Conservation (phyloP, 2,797 vertebrate species). For the Malurus leucopterus region DNA sequence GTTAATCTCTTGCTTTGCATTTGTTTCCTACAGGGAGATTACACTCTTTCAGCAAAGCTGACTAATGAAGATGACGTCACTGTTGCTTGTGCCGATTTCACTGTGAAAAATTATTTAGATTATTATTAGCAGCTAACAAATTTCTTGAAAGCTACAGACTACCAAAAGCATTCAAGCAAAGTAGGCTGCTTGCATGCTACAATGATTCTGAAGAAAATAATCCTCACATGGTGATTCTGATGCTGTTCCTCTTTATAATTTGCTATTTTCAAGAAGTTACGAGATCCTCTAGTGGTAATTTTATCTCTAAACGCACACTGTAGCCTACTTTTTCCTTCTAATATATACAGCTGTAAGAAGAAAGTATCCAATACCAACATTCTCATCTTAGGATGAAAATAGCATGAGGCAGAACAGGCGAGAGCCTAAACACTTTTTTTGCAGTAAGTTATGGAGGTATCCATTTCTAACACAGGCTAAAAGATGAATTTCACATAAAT, state of each 20-base stretch:
- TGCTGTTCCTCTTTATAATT: not conserved
- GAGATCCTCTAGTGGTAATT: slow-evolving; percentile 40
- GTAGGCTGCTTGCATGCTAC: not conserved
- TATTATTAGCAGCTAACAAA: not conserved
- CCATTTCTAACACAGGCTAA: not conserved
- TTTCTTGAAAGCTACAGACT: not conserved
- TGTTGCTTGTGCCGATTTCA: slow-evolving; percentile 64
- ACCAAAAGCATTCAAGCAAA: not conserved
- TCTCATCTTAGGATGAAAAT: not conserved
- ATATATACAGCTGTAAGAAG: slow-evolving; percentile 2
- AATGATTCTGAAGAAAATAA: not conserved
- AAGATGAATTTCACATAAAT: not conserved
- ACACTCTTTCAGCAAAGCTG: slow-evolving; percentile 43
- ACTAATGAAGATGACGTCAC: slow-evolving; percentile 42
- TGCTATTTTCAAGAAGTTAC: slow-evolving; percentile 6
- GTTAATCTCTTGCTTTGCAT: not conserved
- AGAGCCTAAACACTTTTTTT: not conserved
- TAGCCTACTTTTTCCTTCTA: slow-evolving; percentile 3
- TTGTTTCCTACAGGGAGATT: slow-evolving; percentile 62
- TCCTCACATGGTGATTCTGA: not conserved
- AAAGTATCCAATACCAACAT: not conserved
- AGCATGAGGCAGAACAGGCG: not conserved
- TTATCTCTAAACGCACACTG: not conserved
- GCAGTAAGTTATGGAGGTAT: not conserved
- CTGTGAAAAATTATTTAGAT: slow-evolving; percentile 37